These are phyloP conservation scores for Drosophila falleni DNA, from an alignment of 2,888 invertebrate genomes.

Conservation along the genomic window DNA sequence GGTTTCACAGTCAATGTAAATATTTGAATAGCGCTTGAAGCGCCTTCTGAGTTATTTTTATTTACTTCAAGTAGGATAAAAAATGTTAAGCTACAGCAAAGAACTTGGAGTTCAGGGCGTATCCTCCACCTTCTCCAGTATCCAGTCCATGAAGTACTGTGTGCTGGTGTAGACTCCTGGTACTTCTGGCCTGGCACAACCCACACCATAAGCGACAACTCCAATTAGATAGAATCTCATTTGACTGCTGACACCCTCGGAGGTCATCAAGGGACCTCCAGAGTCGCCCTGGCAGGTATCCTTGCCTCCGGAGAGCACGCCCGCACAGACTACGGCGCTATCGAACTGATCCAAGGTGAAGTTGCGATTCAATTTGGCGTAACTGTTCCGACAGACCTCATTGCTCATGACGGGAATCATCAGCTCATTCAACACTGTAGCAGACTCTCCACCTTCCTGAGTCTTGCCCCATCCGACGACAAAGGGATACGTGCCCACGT, in stretches of 20 bases:
- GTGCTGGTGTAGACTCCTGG: slow-evolving; percentile 89
- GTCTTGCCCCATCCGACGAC: slow-evolving; percentile 89
- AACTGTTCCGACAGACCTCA: slow-evolving; percentile 87
- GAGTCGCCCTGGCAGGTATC: slow-evolving; percentile 85
- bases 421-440: slow-evolving; percentile 88
- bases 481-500: slow-evolving; percentile 88
- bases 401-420: slow-evolving; percentile 90
- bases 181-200: slow-evolving; percentile 88
- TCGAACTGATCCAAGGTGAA: slow-evolving; percentile 83
- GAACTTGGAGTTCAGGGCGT: slow-evolving; percentile 39
- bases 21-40: slow-evolving; percentile 45
- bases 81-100: slow-evolving; percentile 10
- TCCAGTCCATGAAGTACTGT: slow-evolving; percentile 88
- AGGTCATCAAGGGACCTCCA: slow-evolving; percentile 85
- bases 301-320: slow-evolving; percentile 81
- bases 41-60: slow-evolving; percentile 19
- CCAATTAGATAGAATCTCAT: slow-evolving; percentile 87
- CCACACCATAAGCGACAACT: slow-evolving; percentile 89
- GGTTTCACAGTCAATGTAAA: slow-evolving; percentile 41
- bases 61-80: slow-evolving; percentile 27
- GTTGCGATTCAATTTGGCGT: slow-evolving; percentile 69
- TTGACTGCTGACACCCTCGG: slow-evolving; percentile 65
- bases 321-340: slow-evolving; percentile 82
- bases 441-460: slow-evolving; percentile 87
- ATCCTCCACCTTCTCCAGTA: slow-evolving; percentile 84